phyloP scores from a whole-genome alignment of 2,797 vertebrate species.

The Micropoecilia bifurca region DNA sequence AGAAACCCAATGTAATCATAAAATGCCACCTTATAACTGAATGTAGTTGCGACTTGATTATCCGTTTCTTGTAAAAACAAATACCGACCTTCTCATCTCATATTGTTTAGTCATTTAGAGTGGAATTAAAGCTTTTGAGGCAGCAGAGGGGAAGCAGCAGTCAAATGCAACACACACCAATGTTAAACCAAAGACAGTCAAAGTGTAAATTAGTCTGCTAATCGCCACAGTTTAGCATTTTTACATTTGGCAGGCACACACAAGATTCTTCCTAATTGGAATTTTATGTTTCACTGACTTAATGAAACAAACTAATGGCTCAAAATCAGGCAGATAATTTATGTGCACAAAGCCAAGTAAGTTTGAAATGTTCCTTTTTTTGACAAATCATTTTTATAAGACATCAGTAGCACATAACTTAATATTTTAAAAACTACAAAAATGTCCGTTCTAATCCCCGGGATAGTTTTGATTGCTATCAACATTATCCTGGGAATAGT shows the following conservation, averaged over 20 bases:
- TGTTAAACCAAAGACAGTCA: constrained; percentile 20
- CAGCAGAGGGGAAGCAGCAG: constrained; percentile 10
- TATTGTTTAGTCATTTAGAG: not conserved
- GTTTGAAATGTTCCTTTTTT: constrained; percentile 3
- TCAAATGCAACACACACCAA: constrained; percentile 22
- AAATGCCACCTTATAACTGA: not conserved
- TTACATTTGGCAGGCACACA: constrained; percentile 45
- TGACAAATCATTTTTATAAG: not conserved
- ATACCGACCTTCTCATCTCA: not conserved
- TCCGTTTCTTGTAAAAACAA: not conserved
- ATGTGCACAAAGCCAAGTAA: constrained; percentile 26
- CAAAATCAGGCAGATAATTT: constrained; percentile 40
- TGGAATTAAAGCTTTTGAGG: constrained; percentile 10
- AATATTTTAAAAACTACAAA: not conserved
- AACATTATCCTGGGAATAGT: no score
- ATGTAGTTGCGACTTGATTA: not conserved
- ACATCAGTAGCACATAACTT: not conserved
- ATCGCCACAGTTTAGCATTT: constrained; percentile 42
- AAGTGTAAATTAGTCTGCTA: constrained; percentile 40
- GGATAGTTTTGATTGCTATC: no score
- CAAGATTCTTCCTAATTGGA: constrained; percentile 53
- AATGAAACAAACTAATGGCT: constrained; percentile 56
- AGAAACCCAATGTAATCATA: not conserved
- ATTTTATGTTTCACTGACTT: constrained; percentile 60
- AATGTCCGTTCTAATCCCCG: not conserved